Evolutionary conservation across 2,888 invertebrate genomes (phyloP), one percentile per base, ranked within the genome.

Genomic region (Melanchra persicariae): DNA sequence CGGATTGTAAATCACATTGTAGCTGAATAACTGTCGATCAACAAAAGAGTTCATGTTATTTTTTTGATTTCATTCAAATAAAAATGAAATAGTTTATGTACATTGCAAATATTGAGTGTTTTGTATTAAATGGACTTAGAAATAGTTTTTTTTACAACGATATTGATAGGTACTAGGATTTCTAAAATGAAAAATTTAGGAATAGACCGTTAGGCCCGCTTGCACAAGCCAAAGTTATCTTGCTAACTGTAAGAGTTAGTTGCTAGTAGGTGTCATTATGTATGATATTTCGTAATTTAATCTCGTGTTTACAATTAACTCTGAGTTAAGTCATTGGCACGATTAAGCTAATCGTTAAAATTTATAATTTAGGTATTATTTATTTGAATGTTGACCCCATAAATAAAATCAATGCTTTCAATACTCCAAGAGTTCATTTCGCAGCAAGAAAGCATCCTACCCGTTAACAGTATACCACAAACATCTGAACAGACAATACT

Each of bases 401-500:
- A n/a, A 17, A n/a, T 40, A 22, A 37, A 59, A 70, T 1, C 17
- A 5, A 10, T 12, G 10, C 24, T 12, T 2, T n/a, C 22, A 7
- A 26, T 17, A 47, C 0, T 12, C 5, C 9, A 30, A 34, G 6
- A 77, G 10, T 60, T 49, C 12, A 60, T 51, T 68, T 12, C 57
- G 19, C 52, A 68, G 68, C 49, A 71, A 73, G 70, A 81, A 60
- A 70, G 7, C 49, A 74, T 61, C 30, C 43, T 58, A 63, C 45
- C 77, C n/a, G 71, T 74, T 77, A 67, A 67, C 63, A 81, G 77
- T 67, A 79, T 71, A 74, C 82, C 74, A 65, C 83, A 83, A 87
- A 86, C 73, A 84, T 85, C 85, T 86, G 85, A 89, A 88, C 88
- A 88, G 87, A 93, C 93, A 92, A 92, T 93, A 88, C 87, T 87